Conservation (phyloP, 2,113 vertebrate species). For the Catagonus wagneri region DNA sequence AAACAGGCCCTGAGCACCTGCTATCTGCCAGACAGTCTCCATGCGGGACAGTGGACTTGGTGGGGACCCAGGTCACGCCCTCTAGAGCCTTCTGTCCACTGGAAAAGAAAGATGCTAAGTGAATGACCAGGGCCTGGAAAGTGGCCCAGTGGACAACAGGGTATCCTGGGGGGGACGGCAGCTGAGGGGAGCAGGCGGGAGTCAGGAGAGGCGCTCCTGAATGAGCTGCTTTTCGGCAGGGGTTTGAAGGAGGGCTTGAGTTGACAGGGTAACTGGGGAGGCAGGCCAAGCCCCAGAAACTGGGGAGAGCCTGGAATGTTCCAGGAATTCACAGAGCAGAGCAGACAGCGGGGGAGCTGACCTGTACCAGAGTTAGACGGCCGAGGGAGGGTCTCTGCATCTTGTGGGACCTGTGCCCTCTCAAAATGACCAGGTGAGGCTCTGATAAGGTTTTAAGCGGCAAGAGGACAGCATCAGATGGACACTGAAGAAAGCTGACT, state of each 20-base stretch:
- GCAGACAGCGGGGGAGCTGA: too few species aligned
- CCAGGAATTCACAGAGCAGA: background rate
- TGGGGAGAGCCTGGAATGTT: background rate
- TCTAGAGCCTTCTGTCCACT: background rate
- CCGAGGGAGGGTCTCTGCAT: background rate
- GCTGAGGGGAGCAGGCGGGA: background rate
- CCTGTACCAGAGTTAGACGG: rapidly evolving
- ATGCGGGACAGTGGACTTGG: rapidly evolving
- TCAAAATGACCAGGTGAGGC: background rate
- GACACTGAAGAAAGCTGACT: background rate
- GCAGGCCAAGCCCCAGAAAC: background rate
- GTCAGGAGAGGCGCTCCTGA: background rate
- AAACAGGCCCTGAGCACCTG: background rate
- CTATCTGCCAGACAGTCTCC: background rate
- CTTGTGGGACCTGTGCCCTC: background rate
- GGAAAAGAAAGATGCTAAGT: background rate
- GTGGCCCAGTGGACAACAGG: background rate
- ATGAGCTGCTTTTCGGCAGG: background rate
- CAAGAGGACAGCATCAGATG: background rate
- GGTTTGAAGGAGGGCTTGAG: background rate
- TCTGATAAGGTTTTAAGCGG: background rate
- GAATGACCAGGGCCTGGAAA: background rate
- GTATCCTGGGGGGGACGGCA: background rate
- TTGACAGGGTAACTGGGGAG: background rate
- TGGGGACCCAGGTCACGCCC: background rate